A percentile compares a stretch with the other conserved stretches of the same genome.
Evolutionary conservation across 2,888 invertebrate species (phyloP).

Genomic region (Drosophila mimica): DNA sequence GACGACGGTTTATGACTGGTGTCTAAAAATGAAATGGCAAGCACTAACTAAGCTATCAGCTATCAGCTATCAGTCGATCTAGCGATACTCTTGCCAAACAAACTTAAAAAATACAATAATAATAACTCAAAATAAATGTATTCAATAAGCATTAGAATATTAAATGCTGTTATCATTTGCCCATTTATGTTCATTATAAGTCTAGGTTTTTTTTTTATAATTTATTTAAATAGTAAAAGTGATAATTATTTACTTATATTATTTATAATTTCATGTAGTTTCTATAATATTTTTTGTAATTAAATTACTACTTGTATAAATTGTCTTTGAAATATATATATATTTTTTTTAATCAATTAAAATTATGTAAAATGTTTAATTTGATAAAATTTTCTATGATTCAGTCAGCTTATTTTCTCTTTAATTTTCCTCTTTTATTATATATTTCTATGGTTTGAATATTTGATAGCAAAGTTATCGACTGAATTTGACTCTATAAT

Average conservation of each 20-base stretch:
- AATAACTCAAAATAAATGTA: background rate
- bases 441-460: background rate
- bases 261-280: background rate
- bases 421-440: background rate
- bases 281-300: background rate
- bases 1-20: conserved; percentile 45
- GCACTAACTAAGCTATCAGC: background rate
- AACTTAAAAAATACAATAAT: background rate
- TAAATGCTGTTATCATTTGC: background rate
- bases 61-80: background rate
- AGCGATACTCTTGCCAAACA: background rate
- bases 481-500: background rate
- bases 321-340: background rate
- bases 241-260: background rate
- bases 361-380: background rate
- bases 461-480: background rate
- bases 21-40: conserved; percentile 51
- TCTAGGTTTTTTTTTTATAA: background rate
- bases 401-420: background rate
- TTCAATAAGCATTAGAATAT: background rate
- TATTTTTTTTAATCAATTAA: too few relatives aligned
- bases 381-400: background rate
- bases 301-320: background rate
- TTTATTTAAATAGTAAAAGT: background rate
- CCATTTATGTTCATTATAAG: background rate